A percentile compares a stretch with the other conserved stretches of the same genome.
These are phyloP conservation scores for Actinernus sp. DNA, from an alignment of 92 coral and sea anemone genomes.

Conservation along the genomic window DNA sequence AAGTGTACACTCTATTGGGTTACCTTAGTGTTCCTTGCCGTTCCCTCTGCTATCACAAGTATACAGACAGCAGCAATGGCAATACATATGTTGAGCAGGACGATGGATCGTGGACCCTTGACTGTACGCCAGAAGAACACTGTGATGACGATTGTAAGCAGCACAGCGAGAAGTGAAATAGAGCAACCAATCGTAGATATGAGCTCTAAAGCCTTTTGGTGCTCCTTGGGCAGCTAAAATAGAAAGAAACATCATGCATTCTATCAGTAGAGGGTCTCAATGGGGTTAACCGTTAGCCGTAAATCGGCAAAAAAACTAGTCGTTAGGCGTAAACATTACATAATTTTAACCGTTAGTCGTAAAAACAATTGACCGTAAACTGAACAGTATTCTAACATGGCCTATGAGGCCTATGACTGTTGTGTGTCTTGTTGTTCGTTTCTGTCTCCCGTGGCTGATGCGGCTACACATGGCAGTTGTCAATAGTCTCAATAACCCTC, in stretches of 20 bases:
- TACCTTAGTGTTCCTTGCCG: slow-evolving; percentile 83
- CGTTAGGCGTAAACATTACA: too few relatives aligned
- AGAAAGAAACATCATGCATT: neutral
- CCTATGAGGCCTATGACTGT: too few relatives aligned
- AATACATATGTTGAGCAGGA: slow-evolving; percentile 81
- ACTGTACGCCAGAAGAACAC: slow-evolving; percentile 78
- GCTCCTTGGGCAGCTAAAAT: slow-evolving; percentile 26
- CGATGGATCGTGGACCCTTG: slow-evolving; percentile 75
- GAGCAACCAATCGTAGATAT: slow-evolving; percentile 91
- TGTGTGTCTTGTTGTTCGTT: too few relatives aligned
- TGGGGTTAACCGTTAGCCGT: too few relatives aligned
- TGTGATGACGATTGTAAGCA: slow-evolving; percentile 71
- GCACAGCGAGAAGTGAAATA: slow-evolving; percentile 86
- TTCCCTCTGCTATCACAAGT: slow-evolving; percentile 83
- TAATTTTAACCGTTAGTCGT: too few relatives aligned
- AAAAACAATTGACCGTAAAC: too few relatives aligned
- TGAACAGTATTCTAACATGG: too few relatives aligned
- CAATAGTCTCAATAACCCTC: too few relatives aligned
- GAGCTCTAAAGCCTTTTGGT: slow-evolving; percentile 71
- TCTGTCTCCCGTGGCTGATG: too few relatives aligned
- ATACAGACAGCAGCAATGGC: slow-evolving; percentile 82
- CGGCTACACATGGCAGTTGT: too few relatives aligned
- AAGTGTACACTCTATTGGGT: neutral
- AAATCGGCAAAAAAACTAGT: too few relatives aligned
- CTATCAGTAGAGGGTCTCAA: too few relatives aligned